Evolutionary conservation across 2,113 vertebrate species (phyloP), one percentile per base, ranked within the genome.

Genomic region (Prinia subflava): DNA sequence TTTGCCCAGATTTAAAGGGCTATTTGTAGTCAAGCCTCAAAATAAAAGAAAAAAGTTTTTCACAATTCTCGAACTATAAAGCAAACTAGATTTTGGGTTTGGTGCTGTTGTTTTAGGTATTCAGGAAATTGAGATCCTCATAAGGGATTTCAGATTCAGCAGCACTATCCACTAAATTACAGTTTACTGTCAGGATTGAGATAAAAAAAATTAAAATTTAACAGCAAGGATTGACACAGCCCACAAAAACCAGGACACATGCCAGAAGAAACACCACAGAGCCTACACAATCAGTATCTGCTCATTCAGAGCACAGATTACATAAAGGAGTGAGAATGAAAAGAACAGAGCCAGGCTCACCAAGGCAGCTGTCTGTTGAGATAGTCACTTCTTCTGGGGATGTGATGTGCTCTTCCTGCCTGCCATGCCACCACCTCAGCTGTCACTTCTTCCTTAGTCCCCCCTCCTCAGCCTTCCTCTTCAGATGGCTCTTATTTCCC

Each of bases 271-370:
- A 91, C 24, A 30, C 64, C 59, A 91, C 47, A 68, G 27, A 86
- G 46, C 71, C 62, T 31, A 62, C 87, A 75, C 15, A 94, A 70
- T 60, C 9, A 0, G 49, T 42, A 89, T 41, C 63, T 65, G 62
- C 55, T 76, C 74, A 92, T 92, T 96, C 82, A 93, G 73, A 95
- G 75, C 55, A 83, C 57, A 60, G 33, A 76, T 71, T 80, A 73
- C 13, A n/a, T 74, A 85, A 93, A 88, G 37, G 16, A 95, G 23
- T 13, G 22, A 89, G 37, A 76, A 91, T 21, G 15, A 82, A 73
- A 85, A 25, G 20, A 94, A 83, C 73, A 65, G 55, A 67, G 13
- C 22, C 90, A 50, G 59, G 50, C 56, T 89, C 41, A 70, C 31
- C 60, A 63, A 83, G 57, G 73, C 44, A 92, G 53, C 33, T 87